Evolutionary conservation across 2,113 vertebrate species (phyloP), one percentile per base, ranked within the genome.

Genomic region (Ceyx melanurus): DNA sequence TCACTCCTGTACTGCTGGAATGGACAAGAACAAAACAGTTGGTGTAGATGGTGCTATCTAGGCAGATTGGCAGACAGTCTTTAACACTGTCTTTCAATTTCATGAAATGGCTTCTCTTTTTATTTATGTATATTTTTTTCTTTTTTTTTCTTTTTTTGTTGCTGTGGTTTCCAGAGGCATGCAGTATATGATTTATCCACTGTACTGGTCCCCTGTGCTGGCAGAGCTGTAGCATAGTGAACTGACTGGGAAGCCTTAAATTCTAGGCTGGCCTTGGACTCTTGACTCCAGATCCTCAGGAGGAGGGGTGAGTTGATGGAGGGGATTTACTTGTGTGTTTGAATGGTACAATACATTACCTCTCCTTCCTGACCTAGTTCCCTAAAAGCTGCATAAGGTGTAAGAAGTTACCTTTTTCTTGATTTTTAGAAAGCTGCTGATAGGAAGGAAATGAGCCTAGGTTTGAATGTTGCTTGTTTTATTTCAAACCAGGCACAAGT

Each of bases 151-250:
- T 40, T 54, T 43, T 58, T 10, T 1, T 2, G 29, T 1, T 2
- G 29, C 71, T 88, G 60, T 95, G 92, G 84, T 95, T 96, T 95
- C 72, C 92, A 96, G 96, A 95, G 51, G 57, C 92, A 82, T 88
- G 85, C 92, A 83, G 89, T 94, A 87, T 85, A 83, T 91, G 67
- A 79, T 91, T 91, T 91, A 74, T 65, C 84, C 82, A 82, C 87
- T 95, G 67, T 92, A 70, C 87, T 96, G 87, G 37, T 92, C 40
- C 84, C 94, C 56, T 93, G 82, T 92, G 75, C 89, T 93, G 94
- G 72, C 94, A 92, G 91, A 94, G 64, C 96, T 94, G 89, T 96
- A 96, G 88, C 93, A 18, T 93, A 96, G 82, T 89, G 84, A 78
- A 73, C 81, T 93, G 94, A 89, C 89, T 88, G 89, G 87, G 64